These are phyloP conservation scores for Ibidorhyncha struthersii DNA, from an alignment of 2,113 vertebrate species.

Conservation along the genomic window DNA sequence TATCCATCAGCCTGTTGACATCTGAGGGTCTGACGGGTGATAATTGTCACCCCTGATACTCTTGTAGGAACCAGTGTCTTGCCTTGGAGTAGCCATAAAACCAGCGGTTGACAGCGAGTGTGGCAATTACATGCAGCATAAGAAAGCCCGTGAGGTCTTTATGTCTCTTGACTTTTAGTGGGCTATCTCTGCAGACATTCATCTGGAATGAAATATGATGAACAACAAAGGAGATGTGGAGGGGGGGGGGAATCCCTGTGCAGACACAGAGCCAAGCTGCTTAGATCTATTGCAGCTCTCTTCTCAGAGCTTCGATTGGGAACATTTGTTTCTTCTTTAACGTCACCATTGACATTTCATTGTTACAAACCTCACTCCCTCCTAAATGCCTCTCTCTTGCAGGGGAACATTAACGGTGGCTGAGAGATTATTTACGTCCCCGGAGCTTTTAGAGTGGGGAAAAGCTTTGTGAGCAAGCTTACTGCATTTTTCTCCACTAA, in stretches of 20 bases:
- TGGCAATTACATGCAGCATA: neutral
- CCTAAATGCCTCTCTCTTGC: neutral
- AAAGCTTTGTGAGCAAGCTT: neutral
- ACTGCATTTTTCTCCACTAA: neutral
- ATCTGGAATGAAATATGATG: neutral
- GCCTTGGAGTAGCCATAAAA: neutral
- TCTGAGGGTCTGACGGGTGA: neutral
- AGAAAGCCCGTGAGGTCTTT: neutral
- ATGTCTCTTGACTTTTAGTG: neutral
- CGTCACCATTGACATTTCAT: neutral
- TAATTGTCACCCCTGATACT: neutral
- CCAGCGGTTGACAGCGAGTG: accelerated
- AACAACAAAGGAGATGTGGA: neutral
- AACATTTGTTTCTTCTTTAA: neutral
- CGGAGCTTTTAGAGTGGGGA: neutral
- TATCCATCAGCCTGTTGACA: neutral
- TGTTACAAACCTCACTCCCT: neutral
- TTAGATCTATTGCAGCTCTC: neutral
- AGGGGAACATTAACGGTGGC: neutral
- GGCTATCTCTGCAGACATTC: neutral
- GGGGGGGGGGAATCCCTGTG: neutral
- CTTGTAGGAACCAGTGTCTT: neutral
- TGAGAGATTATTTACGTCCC: neutral
- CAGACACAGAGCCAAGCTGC: neutral
- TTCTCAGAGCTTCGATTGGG: neutral